These are phyloP conservation scores for Eumerus sabulonum DNA, from an alignment of 2,888 invertebrate species.

Conservation along the genomic window DNA sequence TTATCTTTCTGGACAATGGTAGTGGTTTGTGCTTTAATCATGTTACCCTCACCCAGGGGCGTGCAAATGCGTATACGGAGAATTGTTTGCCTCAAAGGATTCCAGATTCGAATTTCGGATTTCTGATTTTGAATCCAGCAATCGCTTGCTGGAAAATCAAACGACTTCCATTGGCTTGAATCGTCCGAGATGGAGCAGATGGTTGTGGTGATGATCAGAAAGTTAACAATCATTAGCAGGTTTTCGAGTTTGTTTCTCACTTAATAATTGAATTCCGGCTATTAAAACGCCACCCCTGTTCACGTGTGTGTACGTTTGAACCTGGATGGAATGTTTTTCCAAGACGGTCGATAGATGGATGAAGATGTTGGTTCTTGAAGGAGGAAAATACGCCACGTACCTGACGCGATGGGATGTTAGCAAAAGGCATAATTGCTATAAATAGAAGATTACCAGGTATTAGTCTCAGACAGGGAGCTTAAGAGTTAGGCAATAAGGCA, in stretches of 20 bases:
- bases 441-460: slow-evolving; percentile 67
- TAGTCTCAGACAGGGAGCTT: slow-evolving; percentile 51
- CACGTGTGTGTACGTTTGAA: not conserved
- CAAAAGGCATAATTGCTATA: slow-evolving; percentile 65
- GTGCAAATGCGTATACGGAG: not conserved
- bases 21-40: not conserved
- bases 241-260: slow-evolving; percentile 13
- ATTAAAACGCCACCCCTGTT: slow-evolving; percentile 37
- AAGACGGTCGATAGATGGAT: slow-evolving; percentile 16
- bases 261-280: slow-evolving; percentile 24
- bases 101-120: not conserved
- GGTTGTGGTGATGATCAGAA: slow-evolving; percentile 32
- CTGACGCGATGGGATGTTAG: slow-evolving; percentile 19
- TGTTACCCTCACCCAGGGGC: too few species aligned
- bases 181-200: not conserved
- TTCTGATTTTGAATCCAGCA: too few species aligned
- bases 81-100: slow-evolving; percentile 49
- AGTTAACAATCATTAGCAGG: slow-evolving; percentile 34
- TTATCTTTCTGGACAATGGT: not conserved
- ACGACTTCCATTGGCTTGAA: slow-evolving; percentile 19
- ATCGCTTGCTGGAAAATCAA: slow-evolving; percentile 41
- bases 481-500: slow-evolving; percentile 22
- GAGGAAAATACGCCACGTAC: slow-evolving; percentile 22
- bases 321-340: not conserved
- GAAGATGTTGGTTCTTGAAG: slow-evolving; percentile 4